Evolutionary conservation across 1,140 invertebrate species (phyloP).

Genomic region (Zaprionus taronus): DNA sequence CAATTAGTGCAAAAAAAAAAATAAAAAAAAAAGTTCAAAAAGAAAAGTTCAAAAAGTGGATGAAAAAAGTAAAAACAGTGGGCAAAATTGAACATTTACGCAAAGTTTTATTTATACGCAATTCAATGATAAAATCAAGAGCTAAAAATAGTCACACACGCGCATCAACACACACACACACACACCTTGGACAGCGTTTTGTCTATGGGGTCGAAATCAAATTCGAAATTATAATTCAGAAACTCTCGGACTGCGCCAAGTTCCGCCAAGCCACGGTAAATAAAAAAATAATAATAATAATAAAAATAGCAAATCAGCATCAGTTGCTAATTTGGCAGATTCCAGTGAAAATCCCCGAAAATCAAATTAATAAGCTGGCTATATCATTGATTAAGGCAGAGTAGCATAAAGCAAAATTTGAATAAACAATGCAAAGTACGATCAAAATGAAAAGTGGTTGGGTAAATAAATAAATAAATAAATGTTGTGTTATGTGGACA

Average conservation of each 20-base stretch:
- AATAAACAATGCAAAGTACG: constrained; percentile 41
- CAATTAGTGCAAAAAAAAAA: constrained; percentile 58
- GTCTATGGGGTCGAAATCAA: constrained; percentile 24
- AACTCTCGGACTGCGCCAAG: neutral
- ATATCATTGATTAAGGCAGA: constrained; percentile 21
- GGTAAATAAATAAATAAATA: constrained; percentile 22
- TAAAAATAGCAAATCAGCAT: constrained; percentile 30
- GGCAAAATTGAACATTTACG: constrained; percentile 17
- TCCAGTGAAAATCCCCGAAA: constrained; percentile 33
- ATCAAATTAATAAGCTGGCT: constrained; percentile 11
- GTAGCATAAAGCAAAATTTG: neutral
- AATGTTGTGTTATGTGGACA: constrained; percentile 21
- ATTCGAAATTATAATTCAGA: neutral
- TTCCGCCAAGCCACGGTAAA: constrained; percentile 5
- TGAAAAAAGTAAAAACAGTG: constrained; percentile 14
- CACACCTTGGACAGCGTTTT: constrained; percentile 1
- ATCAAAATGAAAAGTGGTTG: constrained; percentile 15
- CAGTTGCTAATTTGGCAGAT: constrained; percentile 49
- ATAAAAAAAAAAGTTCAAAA: constrained; percentile 14
- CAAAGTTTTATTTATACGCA: constrained; percentile 58
- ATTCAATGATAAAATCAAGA: constrained; percentile 63
- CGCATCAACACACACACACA: constrained; percentile 28
- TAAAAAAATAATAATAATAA: neutral
- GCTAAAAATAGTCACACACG: constrained; percentile 62
- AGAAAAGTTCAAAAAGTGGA: constrained; percentile 8